These are phyloP conservation scores for Laticauda laticaudata DNA, from an alignment of 2,113 vertebrate genomes.

Conservation along the genomic window DNA sequence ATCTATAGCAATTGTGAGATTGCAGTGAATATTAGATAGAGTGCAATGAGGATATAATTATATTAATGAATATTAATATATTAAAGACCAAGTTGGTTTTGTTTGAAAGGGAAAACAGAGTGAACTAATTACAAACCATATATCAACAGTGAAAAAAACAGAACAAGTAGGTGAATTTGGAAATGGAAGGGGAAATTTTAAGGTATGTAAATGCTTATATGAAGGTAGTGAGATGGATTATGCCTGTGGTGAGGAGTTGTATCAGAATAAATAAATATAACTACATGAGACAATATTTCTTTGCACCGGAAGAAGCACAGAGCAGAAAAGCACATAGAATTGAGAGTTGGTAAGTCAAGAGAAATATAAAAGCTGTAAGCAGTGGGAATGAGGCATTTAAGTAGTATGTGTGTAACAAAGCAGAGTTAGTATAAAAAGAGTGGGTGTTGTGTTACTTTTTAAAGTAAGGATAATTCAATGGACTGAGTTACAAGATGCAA, in stretches of 20 bases:
- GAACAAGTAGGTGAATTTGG: neutral
- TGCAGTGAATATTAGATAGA: neutral
- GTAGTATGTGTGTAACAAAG: neutral
- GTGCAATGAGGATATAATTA: neutral
- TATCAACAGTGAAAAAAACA: neutral
- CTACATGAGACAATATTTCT: neutral
- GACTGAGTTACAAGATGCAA: neutral
- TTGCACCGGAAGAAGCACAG: neutral
- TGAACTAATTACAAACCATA: neutral
- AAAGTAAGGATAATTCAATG: neutral
- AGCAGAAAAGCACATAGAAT: neutral
- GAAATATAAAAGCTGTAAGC: neutral
- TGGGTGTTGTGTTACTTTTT: neutral
- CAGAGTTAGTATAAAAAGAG: neutral
- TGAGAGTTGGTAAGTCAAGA: neutral
- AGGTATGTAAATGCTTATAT: neutral
- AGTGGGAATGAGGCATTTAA: neutral
- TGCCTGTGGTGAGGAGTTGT: neutral
- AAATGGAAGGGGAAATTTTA: neutral
- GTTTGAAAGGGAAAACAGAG: neutral
- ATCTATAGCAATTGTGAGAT: neutral
- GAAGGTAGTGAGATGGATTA: neutral
- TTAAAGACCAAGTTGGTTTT: neutral
- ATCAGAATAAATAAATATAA: neutral
- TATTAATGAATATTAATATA: neutral